Conservation (phyloP, 2,888 invertebrate species). For the Cheilosia vernalis region DNA sequence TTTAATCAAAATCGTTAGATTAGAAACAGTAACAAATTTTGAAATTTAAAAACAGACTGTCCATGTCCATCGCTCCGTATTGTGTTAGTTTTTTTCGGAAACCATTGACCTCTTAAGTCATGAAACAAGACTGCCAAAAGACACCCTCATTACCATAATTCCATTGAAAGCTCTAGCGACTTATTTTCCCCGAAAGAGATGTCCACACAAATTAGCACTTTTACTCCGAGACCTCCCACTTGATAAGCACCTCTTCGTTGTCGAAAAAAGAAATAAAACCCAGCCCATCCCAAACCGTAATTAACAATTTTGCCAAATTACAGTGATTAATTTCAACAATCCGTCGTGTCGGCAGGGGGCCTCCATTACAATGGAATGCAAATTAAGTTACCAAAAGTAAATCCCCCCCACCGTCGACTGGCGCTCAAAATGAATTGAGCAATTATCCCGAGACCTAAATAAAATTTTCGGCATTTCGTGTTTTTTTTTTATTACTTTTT, state of each 20-base stretch:
- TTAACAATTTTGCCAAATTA: conserved; percentile 55
- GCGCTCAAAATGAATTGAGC: conserved; percentile 9
- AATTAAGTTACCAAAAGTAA: conserved; percentile 45
- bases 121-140: background rate
- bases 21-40: too few relatives aligned
- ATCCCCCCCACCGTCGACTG: background rate
- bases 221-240: conserved; percentile 24
- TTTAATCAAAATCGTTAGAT: too few relatives aligned
- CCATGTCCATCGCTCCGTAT: too few relatives aligned
- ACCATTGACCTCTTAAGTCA: too few relatives aligned
- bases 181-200: background rate
- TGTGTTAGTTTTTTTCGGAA: too few relatives aligned
- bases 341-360: background rate
- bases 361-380: conserved; percentile 31
- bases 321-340: conserved; percentile 50
- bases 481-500: background rate
- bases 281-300: conserved; percentile 10
- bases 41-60: too few relatives aligned
- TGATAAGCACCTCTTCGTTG: conserved; percentile 6
- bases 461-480: conserved; percentile 19
- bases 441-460: background rate
- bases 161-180: background rate
- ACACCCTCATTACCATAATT: conserved; percentile 15
- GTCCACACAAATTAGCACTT: conserved; percentile 47
- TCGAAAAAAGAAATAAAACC: background rate